These are phyloP conservation scores for Vulpes ferrilata DNA, from an alignment of 2,113 vertebrate species.

Conservation along the genomic window DNA sequence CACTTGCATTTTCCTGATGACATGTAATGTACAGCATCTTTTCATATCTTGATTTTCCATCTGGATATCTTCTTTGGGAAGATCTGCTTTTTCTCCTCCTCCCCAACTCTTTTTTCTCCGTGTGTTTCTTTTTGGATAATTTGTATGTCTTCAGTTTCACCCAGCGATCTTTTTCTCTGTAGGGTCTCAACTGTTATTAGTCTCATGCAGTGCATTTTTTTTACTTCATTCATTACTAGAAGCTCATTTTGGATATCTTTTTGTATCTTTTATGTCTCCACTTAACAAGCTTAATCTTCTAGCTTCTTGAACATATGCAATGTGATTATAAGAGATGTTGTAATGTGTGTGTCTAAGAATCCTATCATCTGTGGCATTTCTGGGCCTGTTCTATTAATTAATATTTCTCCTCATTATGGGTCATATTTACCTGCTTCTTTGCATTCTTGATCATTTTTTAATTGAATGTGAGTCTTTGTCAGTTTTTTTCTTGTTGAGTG, in stretches of 20 bases:
- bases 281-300: background rate
- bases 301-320: background rate
- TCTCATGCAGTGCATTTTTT: background rate
- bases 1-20: background rate
- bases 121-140: background rate
- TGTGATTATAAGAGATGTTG: background rate
- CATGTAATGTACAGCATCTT: background rate
- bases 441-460: background rate
- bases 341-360: background rate
- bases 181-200: background rate
- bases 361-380: background rate
- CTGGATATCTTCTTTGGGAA: background rate
- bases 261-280: background rate
- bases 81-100: background rate
- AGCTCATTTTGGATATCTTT: background rate
- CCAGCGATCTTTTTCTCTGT: background rate
- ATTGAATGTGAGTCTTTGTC: background rate
- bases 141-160: background rate
- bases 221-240: background rate
- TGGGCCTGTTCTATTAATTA: slow-evolving; percentile 7
- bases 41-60: background rate
- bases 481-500: background rate
- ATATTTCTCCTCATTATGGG: background rate
- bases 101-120: background rate
- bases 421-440: background rate